Base-by-base conservation (phyloP, 2,888 invertebrate genomes). In the Steromphala cineraria region DNA sequence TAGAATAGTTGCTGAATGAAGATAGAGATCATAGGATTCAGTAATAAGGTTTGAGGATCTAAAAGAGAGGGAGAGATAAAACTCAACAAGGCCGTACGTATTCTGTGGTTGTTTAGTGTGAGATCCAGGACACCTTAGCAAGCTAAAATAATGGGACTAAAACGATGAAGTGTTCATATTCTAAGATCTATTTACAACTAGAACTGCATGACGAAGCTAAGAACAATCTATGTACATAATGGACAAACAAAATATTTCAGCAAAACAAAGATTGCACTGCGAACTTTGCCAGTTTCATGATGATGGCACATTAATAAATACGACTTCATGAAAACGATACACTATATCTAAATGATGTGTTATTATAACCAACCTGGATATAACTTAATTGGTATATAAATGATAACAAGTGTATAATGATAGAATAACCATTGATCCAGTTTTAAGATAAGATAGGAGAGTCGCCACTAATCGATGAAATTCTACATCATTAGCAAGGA, bases 181-280 rank as follows among this genome's bases (percentile, higher is more conserved):
- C 71, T 71, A 71, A 71, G 40, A 71, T 71, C 71, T 71, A 71
- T 71, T 2, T 71, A 71, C 71, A 71, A 31, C 71, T 71, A 71
- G 36, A 36, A 71, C 36, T 36, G 71, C 62, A 15, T 24, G 46
- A 46, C 46, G 24, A 62, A 62, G 28, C 62, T 62, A 62, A 62
- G 28, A 28, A 62, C 62, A 62, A n/a, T 17, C 28, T 71, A 71
- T 71, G 31, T 71, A 71, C 71, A 71, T 71, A 71, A 15, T 56
- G 31, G 71, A 71, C 71, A 36, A 71, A 71, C 71, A 71, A 71
- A 71, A 71, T 71, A 71, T 71, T 71, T 71, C 36, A 40, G 71
- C 71, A 71, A 36, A 71, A 71, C 31, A 71, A 71, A 19, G 36
- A 71, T 71, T 71, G 71, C 71, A 71, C 71, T 36, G 71, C 31